phyloP scores from a whole-genome alignment of 2,888 invertebrate species.

The Plutella xylostella region DNA sequence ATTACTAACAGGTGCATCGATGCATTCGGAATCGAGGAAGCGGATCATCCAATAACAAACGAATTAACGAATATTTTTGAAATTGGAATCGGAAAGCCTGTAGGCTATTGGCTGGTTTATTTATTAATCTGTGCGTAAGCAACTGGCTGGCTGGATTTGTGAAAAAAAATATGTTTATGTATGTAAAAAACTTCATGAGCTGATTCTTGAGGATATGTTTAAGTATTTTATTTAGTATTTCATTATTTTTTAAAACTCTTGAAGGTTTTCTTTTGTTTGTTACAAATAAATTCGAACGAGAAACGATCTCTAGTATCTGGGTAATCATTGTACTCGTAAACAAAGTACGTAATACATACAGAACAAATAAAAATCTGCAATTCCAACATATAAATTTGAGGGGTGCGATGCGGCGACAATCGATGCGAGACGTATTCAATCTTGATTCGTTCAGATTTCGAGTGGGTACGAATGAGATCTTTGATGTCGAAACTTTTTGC shows the following conservation, averaged over 20 bases:
- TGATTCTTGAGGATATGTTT: not conserved
- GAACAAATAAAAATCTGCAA: too few relatives aligned
- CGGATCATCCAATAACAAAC: not conserved
- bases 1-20: not conserved
- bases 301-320: too few relatives aligned
- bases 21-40: not conserved
- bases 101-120: not conserved
- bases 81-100: not conserved
- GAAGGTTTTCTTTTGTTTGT: too few relatives aligned
- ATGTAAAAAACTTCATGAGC: not conserved
- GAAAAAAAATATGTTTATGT: not conserved
- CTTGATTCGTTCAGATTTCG: too few relatives aligned
- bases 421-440: too few relatives aligned
- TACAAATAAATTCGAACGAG: too few relatives aligned
- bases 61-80: not conserved
- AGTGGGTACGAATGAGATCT: too few relatives aligned
- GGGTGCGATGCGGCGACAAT: too few relatives aligned
- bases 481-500: too few relatives aligned
- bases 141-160: not conserved
- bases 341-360: too few relatives aligned
- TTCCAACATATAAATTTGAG: too few relatives aligned
- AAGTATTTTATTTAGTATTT: not conserved
- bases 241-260: not conserved
- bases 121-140: not conserved
- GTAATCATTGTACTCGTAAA: too few relatives aligned